Evolutionary conservation across 2,113 vertebrate species (phyloP).

Genomic region (Rhinoderma darwinii): DNA sequence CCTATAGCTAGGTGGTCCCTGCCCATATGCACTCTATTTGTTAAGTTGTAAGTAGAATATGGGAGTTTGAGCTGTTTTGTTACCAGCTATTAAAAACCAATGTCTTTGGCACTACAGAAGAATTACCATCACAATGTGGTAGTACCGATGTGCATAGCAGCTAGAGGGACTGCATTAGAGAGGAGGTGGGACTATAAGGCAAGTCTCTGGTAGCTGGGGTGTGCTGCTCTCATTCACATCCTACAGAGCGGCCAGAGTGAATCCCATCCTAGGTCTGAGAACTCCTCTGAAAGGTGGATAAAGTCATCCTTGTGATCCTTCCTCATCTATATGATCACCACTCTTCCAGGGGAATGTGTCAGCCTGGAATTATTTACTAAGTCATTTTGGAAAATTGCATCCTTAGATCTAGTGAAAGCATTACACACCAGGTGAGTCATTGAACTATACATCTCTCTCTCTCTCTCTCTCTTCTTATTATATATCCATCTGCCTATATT

Average conservation of each 20-base stretch:
- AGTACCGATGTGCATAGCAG: not conserved
- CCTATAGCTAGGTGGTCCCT: not conserved
- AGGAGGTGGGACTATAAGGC: conserved; percentile 28
- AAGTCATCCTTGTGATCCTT: not conserved
- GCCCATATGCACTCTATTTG: not conserved
- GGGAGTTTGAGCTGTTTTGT: not conserved
- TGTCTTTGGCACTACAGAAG: not conserved
- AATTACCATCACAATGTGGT: conserved; percentile 31
- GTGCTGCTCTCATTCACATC: conserved; percentile 41
- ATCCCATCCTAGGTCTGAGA: not conserved
- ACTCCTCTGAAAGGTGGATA: not conserved
- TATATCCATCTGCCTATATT: not conserved
- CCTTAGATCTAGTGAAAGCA: not conserved
- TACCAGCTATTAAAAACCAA: not conserved
- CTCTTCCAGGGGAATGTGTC: not conserved
- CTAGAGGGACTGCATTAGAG: not conserved
- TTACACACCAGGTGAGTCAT: conserved; percentile 6
- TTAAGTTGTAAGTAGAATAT: not conserved
- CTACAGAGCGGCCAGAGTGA: not conserved
- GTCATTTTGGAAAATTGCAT: not conserved
- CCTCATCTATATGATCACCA: not conserved
- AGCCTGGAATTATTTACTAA: not conserved
- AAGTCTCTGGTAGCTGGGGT: not conserved
- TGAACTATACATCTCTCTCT: not conserved
- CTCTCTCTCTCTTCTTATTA: not conserved